Percentiles rank a stretch among this genome's conserved stretches.
Evolutionary conservation across 2,113 vertebrate genomes (phyloP).

Genomic region (Castor canadensis): DNA sequence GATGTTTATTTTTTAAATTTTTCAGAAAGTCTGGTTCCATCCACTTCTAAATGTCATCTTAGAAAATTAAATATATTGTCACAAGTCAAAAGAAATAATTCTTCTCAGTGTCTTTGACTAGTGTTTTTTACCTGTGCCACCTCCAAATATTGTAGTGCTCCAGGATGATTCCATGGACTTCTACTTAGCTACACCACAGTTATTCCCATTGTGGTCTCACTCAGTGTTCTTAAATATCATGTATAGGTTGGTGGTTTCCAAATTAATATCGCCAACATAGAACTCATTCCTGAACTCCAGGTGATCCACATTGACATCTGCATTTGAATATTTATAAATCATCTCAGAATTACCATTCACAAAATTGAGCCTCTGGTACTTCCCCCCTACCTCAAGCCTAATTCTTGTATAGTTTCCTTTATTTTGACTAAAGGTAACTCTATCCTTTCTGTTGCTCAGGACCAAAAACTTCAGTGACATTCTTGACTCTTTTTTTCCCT

Average conservation of each 20-base stretch:
- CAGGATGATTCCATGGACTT: not conserved
- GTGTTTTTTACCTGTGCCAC: not conserved
- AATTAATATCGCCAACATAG: not conserved
- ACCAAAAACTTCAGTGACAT: not conserved
- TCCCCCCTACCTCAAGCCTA: not conserved
- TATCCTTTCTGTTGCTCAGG: not conserved
- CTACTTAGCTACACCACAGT: not conserved
- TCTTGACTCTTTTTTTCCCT: not conserved
- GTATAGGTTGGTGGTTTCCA: not conserved
- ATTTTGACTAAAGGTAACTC: not conserved
- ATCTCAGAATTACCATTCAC: not conserved
- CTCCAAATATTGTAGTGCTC: not conserved
- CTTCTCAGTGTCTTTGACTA: not conserved
- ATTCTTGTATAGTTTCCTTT: not conserved
- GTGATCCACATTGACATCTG: not conserved
- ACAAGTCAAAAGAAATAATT: not conserved
- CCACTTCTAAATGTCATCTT: not conserved
- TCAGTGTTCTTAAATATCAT: not conserved
- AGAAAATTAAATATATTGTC: not conserved
- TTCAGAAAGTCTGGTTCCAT: not conserved
- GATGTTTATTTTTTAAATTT: not conserved
- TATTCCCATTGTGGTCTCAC: not conserved
- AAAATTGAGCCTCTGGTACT: not conserved
- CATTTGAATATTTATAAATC: not conserved
- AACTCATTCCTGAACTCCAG: slow-evolving; percentile 9